Conservation (phyloP, 2,888 invertebrate species). For the Tachystola acroxantha region DNA sequence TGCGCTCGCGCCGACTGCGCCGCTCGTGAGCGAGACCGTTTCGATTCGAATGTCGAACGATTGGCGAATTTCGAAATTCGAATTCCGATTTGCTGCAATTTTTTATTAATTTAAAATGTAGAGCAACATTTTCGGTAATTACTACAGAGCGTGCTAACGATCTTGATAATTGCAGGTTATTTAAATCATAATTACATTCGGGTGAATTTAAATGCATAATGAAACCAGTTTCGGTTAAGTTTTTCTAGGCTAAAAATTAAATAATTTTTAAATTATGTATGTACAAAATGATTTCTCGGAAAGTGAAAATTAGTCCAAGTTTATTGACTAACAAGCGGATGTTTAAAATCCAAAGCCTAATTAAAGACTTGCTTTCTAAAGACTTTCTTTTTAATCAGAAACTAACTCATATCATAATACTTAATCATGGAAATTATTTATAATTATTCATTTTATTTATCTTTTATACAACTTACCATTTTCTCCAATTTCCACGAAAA, state of each 20-base stretch:
- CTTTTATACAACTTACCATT: conserved; percentile 49
- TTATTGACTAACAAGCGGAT: background rate
- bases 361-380: conserved; percentile 7
- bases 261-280: too few species aligned
- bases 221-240: too few species aligned
- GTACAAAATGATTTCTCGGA: background rate
- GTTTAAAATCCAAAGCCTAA: background rate
- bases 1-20: conserved; percentile 18
- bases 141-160: too few species aligned
- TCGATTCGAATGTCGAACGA: conserved; percentile 19
- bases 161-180: too few species aligned
- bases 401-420: too few species aligned
- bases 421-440: too few species aligned
- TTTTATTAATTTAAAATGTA: background rate
- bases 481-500: conserved; percentile 37
- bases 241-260: too few species aligned
- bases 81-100: conserved; percentile 15
- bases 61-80: conserved; percentile 44
- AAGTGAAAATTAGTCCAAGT: background rate
- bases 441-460: too few species aligned
- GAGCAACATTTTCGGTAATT: too few species aligned
- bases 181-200: too few species aligned
- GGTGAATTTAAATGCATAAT: too few species aligned
- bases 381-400: conserved; percentile 7
- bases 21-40: conserved; percentile 6